Evolutionary conservation across 2,888 invertebrate species (phyloP), one percentile per base, ranked within the genome.

Genomic region (Lamellibrachia satsuma): DNA sequence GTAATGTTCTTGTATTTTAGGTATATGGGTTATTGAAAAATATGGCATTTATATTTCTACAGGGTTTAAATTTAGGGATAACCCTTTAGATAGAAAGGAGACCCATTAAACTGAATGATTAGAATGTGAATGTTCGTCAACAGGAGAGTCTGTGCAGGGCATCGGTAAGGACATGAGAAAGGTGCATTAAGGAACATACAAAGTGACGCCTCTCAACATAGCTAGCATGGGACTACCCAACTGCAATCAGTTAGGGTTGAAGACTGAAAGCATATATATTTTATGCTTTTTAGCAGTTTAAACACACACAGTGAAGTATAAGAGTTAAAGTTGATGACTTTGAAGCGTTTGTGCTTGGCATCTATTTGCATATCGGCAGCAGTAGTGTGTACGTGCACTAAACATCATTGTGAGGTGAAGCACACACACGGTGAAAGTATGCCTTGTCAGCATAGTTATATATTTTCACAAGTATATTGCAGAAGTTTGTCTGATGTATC

Each of bases 251-350:
- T 75, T 15, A 75, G 75, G 75, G 75, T 75, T 75, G 22, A 75
- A 75, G 39, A 75, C 11, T 60, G 60, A 60, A 60, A 60, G 60
- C 22, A 22, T 15, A 15, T 2, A n/a, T 15, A 6, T 75, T 75
- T 75, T 75, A 75, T 75, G 75, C 75, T 75, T 75, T 75, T 75
- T 75, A 22, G 75, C 75, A 75, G 75, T 75, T 75, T 75, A 22
- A 75, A 75, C 15, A 75, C 75, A 39, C n/a, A 75, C 11, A 75
- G 6, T 22, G 22, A 75, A 75, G n/a, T 22, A 75, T 22, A 75
- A 75, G 2, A 3, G 75, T 75, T 11, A n/a, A 75, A 75, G 22
- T 15, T 75, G n/a, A 75, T 75, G 15, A 22, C 75, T 22, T 75
- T 75, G 75, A 75, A 75, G 75, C 22, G 15, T 6, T 15, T 75